A percentile compares a stretch with the other conserved stretches of the same genome.
Evolutionary conservation across 2,888 invertebrate genomes (phyloP).

Genomic region (Micropterix aruncella): DNA sequence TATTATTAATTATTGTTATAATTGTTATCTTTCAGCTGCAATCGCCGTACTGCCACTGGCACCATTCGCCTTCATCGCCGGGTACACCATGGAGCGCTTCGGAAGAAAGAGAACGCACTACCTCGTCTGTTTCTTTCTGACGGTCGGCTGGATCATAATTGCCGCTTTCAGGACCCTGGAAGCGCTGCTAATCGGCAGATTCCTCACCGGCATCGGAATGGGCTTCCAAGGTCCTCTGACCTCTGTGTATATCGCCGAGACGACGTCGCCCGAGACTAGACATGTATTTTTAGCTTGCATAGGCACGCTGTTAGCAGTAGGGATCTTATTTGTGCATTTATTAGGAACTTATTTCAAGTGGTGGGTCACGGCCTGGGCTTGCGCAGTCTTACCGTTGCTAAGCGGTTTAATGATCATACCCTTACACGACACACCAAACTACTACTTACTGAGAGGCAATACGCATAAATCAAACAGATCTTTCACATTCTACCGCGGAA

Average conservation of each 20-base stretch:
- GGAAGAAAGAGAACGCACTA: not conserved
- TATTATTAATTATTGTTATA: not conserved
- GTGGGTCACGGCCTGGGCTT: not conserved
- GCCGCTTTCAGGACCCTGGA: not conserved
- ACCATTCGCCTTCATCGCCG: not conserved
- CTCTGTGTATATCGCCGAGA: not conserved
- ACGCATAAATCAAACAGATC: not conserved
- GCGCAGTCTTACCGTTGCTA: not conserved
- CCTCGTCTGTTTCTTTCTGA: not conserved
- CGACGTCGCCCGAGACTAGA: not conserved
- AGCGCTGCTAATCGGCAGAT: not conserved
- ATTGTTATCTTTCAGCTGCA: not conserved
- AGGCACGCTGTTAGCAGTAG: not conserved
- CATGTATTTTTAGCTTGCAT: not conserved
- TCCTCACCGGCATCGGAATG: not conserved
- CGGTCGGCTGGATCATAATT: not conserved
- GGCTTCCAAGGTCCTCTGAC: not conserved
- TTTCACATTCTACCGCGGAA: not conserved
- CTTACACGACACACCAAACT: not conserved
- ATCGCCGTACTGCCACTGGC: not conserved
- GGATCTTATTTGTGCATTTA: not conserved
- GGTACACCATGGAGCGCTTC: not conserved
- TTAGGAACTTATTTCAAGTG: not conserved
- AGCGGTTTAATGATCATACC: not conserved
- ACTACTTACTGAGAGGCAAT: not conserved